These are phyloP conservation scores for Drosophila neonasuta DNA, from an alignment of 2,888 invertebrate genomes.

Conservation along the genomic window DNA sequence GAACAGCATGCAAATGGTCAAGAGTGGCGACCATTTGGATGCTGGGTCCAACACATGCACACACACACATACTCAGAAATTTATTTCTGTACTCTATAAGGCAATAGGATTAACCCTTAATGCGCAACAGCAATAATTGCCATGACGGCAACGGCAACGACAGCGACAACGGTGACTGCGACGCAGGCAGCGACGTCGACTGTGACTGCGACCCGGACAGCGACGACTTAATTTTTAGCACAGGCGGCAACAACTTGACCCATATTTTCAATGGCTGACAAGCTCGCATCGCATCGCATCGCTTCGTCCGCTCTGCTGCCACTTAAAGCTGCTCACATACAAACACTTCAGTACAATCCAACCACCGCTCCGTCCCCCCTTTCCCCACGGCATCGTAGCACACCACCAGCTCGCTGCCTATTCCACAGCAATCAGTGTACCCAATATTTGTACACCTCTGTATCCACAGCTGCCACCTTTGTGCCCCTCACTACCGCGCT, in stretches of 20 bases:
- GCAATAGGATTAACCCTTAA: constrained; percentile 76
- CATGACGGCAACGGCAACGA: constrained; percentile 51
- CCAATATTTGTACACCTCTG: constrained; percentile 52
- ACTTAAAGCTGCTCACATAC: constrained; percentile 68
- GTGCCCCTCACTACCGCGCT: background rate
- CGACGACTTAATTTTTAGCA: constrained; percentile 74
- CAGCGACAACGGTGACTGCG: background rate
- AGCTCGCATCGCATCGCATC: constrained; percentile 1
- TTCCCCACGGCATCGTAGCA: too few species aligned
- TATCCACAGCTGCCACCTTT: constrained; percentile 7
- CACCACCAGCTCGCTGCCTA: background rate
- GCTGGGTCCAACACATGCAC: constrained; percentile 36
- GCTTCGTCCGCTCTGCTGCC: constrained; percentile 42
- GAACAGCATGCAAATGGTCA: constrained; percentile 30
- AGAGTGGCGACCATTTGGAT: constrained; percentile 43
- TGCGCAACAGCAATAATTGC: constrained; percentile 75
- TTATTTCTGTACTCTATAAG: constrained; percentile 49
- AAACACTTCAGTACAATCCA: constrained; percentile 41
- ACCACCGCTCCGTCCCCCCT: background rate
- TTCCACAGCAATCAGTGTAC: constrained; percentile 27
- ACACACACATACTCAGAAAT: constrained; percentile 28
- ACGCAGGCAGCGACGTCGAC: constrained; percentile 27
- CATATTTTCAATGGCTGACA: constrained; percentile 70
- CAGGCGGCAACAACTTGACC: constrained; percentile 76
- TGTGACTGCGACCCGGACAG: constrained; percentile 23